phyloP scores from a whole-genome alignment of 2,888 invertebrate species.

The Siphlonurus alternatus region DNA sequence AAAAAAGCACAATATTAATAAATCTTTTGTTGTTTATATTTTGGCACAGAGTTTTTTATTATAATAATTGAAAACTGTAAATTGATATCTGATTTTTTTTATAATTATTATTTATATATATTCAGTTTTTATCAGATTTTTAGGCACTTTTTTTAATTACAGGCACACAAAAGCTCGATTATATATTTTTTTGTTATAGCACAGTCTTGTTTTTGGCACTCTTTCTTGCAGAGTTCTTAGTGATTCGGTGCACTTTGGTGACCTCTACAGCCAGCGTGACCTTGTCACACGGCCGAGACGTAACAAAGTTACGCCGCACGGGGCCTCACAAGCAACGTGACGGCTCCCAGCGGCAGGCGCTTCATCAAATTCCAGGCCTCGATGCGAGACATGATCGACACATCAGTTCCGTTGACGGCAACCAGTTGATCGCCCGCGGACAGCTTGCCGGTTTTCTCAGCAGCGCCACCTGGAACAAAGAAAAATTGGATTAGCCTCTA shows the following conservation, averaged over 20 bases:
- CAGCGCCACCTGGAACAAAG: slow-evolving; percentile 56
- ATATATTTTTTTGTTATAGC: neutral
- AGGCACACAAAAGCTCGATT: neutral
- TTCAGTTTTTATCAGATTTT: neutral
- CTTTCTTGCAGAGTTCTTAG: neutral
- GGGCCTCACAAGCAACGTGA: slow-evolving; percentile 41
- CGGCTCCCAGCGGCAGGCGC: slow-evolving; percentile 69
- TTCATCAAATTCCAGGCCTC: slow-evolving; percentile 91
- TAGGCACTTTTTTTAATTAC: neutral
- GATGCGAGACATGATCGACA: slow-evolving; percentile 72
- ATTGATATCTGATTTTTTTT: neutral
- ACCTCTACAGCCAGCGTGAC: no score
- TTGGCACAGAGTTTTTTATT: neutral
- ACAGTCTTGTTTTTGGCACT: neutral
- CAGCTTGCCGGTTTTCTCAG: slow-evolving; percentile 69
- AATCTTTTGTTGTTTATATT: no score
- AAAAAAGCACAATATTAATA: neutral
- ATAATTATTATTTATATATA: neutral
- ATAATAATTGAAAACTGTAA: neutral
- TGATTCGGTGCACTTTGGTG: no score
- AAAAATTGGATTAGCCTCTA: neutral
- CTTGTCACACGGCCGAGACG: no score
- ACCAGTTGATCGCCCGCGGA: slow-evolving; percentile 76
- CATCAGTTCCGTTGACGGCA: slow-evolving; percentile 62
- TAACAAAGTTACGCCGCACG: no score